phyloP scores from a whole-genome alignment of 1,140 invertebrate genomes.

The Drosophila paulistorum region DNA sequence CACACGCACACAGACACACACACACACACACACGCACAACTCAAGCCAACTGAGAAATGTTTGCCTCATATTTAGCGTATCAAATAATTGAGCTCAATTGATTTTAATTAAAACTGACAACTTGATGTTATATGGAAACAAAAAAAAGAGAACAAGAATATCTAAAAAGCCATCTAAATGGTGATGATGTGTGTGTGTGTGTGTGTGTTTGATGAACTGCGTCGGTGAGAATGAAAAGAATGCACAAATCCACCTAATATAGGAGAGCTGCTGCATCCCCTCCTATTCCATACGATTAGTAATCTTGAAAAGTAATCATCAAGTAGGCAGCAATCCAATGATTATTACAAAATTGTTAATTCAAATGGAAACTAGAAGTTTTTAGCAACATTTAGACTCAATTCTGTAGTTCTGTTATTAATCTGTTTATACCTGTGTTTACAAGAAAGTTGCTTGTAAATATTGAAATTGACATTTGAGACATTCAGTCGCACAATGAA shows the following conservation, averaged over 20 bases:
- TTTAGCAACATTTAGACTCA: too few species aligned
- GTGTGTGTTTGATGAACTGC: slow-evolving; percentile 21
- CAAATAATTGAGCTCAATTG: slow-evolving; percentile 81
- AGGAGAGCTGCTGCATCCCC: not conserved
- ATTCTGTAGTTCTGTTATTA: too few species aligned
- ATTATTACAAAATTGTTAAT: not conserved
- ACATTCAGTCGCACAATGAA: too few species aligned
- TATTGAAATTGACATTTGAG: too few species aligned
- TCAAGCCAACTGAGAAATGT: slow-evolving; percentile 22
- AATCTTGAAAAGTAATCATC: not conserved
- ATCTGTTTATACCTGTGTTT: too few species aligned
- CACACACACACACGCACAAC: not conserved
- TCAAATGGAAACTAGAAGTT: too few species aligned
- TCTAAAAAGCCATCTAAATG: slow-evolving; percentile 32
- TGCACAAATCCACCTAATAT: slow-evolving; percentile 7
- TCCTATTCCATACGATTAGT: not conserved
- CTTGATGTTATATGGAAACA: slow-evolving; percentile 56
- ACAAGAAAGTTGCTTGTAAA: too few species aligned
- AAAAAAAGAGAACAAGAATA: slow-evolving; percentile 22
- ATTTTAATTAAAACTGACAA: slow-evolving; percentile 80
- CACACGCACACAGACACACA: slow-evolving; percentile 8
- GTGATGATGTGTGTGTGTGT: slow-evolving; percentile 33
- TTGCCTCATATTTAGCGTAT: slow-evolving; percentile 65
- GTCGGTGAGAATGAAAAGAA: slow-evolving; percentile 22
- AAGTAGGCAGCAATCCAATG: not conserved